Percentiles rank a stretch among this genome's conserved stretches.
phyloP scores from a whole-genome alignment of 2,113 vertebrate genomes.

The Gallinago media region DNA sequence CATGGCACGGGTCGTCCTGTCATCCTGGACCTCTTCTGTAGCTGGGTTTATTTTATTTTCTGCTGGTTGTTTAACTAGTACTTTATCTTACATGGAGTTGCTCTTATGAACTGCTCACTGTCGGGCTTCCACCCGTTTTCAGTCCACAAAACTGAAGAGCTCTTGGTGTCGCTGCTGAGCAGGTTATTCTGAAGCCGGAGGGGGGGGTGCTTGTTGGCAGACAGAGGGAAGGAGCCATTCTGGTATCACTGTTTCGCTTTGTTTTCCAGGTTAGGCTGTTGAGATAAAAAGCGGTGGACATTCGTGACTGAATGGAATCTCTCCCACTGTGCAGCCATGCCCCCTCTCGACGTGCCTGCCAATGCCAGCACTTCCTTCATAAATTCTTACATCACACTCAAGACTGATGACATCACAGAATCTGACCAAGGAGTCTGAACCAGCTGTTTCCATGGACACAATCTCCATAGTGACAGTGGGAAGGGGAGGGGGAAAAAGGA shows the following conservation, averaged over 20 bases:
- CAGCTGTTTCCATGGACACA: slow-evolving; percentile 86
- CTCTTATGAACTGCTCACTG: rapidly evolving
- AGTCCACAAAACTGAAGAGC: background rate
- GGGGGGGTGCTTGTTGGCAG: background rate
- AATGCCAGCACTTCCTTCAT: slow-evolving; percentile 82
- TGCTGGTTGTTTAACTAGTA: background rate
- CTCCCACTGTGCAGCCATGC: slow-evolving; percentile 76
- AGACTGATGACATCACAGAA: slow-evolving; percentile 77
- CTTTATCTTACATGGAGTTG: background rate
- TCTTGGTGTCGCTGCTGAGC: background rate
- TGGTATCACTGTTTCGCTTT: background rate
- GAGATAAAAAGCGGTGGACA: slow-evolving; percentile 78
- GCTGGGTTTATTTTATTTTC: background rate
- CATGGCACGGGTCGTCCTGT: rapidly evolving
- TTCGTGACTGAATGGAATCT: slow-evolving; percentile 73
- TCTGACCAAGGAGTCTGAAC: slow-evolving; percentile 80
- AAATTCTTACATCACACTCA: slow-evolving; percentile 78
- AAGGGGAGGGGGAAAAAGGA: slow-evolving; percentile 71
- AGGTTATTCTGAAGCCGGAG: background rate
- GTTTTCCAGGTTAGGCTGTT: slow-evolving; percentile 83
- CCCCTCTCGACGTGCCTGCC: slow-evolving; percentile 73
- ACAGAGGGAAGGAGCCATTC: background rate
- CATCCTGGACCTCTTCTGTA: background rate
- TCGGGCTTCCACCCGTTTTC: background rate
- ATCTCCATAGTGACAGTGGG: slow-evolving; percentile 85